Evolutionary conservation across 1,140 invertebrate species (phyloP), one percentile per base, ranked within the genome.

Genomic region (Drosophila azteca): DNA sequence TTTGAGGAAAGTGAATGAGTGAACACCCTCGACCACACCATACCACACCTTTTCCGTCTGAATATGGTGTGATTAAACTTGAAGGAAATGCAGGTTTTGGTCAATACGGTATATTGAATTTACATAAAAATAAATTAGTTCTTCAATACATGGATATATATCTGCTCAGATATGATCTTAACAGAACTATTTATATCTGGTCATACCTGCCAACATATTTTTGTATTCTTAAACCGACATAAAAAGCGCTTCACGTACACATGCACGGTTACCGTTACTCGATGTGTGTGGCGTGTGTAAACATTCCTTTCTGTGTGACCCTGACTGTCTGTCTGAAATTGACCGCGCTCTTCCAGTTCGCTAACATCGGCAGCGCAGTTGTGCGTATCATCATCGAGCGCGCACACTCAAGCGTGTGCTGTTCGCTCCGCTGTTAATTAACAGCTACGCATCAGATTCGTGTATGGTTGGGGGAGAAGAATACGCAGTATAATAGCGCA

Each of bases 321-420:
- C 67, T 70, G 67, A 70, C 67, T 69, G 65, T 70, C 67, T 70
- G 65, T 69, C 67, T 71, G 67, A 54, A 61, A 77, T 66, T 73
- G 61, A 48, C 66, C 52, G 67, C 66, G 57, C 31, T 31, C 8
- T 3, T 13, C 35, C 35, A 39, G 35, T 11, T 13, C 35, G 35
- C 35, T 39, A 39, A 39, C 35, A 39, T 39, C 35, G 35, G 35
- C 11, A 11, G 35, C 11, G 35, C 35, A 39, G 11, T 39, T 39
- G 35, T 39, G 11, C 35, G 35, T 39, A 39, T 39, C 35, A 13
- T 39, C 11, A 39, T 39, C 3, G 8, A 39, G 35, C 35, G 11
- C 35, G 11, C 35, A 39, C 35, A 69, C 69, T 65, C 65, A 53
- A 70, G 69, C 65, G 67, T 69, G 65, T 69, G 66, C 66, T 69